These are phyloP conservation scores for Latrodectus elegans DNA, from an alignment of 2,888 invertebrate genomes.

Conservation along the genomic window DNA sequence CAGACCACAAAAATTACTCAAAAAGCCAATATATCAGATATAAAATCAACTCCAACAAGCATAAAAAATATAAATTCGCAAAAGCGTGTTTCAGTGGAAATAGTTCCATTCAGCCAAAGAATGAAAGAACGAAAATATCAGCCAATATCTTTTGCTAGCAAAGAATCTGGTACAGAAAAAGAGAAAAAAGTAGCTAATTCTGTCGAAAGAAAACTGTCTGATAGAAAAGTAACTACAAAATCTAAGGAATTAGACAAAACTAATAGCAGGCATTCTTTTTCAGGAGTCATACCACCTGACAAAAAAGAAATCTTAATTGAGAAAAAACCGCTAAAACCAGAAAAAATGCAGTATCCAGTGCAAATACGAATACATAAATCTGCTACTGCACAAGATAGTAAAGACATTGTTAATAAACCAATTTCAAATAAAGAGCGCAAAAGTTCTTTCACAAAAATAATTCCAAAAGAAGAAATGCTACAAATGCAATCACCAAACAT, in stretches of 20 bases:
- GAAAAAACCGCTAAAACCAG: slow-evolving; percentile 41
- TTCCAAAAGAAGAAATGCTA: slow-evolving; percentile 19
- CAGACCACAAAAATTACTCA: slow-evolving; percentile 20
- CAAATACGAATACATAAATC: slow-evolving; percentile 65
- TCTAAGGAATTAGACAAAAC: slow-evolving; percentile 55
- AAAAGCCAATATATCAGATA: slow-evolving; percentile 37
- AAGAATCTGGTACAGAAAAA: slow-evolving; percentile 30
- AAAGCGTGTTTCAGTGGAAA: slow-evolving; percentile 69
- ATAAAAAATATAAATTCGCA: slow-evolving; percentile 41
- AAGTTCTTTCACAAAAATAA: slow-evolving; percentile 28
- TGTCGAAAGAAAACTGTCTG: slow-evolving; percentile 54
- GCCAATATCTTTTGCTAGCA: slow-evolving; percentile 43
- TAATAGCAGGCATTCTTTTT: slow-evolving; percentile 49
- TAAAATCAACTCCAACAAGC: slow-evolving; percentile 6
- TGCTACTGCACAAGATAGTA: slow-evolving; percentile 31
- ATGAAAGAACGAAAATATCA: slow-evolving; percentile 67
- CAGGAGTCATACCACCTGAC: slow-evolving; percentile 34
- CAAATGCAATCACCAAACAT: slow-evolving; percentile 28
- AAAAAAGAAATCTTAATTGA: slow-evolving; percentile 20
- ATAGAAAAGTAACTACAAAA: slow-evolving; percentile 37
- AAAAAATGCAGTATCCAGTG: slow-evolving; percentile 64
- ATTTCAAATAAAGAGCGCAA: slow-evolving; percentile 31
- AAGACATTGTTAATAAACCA: slow-evolving; percentile 19
- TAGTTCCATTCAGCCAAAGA: slow-evolving; percentile 69
- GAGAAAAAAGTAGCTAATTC: slow-evolving; percentile 34